Evolutionary conservation across 2,113 vertebrate genomes (phyloP).

Genomic region (Daphoenositta chrysoptera): DNA sequence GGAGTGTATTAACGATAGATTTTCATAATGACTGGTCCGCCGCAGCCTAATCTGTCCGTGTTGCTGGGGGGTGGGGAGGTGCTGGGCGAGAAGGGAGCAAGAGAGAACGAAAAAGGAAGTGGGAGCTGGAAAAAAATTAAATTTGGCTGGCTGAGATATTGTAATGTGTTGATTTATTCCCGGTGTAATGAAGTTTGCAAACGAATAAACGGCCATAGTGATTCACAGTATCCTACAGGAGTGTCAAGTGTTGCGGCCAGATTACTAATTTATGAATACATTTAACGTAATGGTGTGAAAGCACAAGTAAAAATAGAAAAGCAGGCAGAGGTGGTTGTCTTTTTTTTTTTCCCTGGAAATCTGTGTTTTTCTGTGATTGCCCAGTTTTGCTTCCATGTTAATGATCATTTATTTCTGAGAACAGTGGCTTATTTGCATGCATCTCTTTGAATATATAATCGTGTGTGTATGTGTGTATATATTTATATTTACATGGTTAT

Average conservation of each 20-base stretch:
- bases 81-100: background rate
- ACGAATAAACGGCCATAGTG: constrained; percentile 71
- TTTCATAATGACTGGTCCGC: constrained; percentile 86
- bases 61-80: constrained; percentile 52
- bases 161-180: constrained; percentile 76
- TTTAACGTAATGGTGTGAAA: constrained; percentile 74
- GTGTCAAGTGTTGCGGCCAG: constrained; percentile 72
- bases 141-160: constrained; percentile 69
- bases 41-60: constrained; percentile 72
- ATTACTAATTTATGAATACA: constrained; percentile 81
- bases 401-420: constrained; percentile 8
- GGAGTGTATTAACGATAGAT: constrained; percentile 93
- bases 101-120: constrained; percentile 43
- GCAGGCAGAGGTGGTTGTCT: background rate
- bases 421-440: background rate
- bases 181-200: constrained; percentile 78
- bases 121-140: constrained; percentile 57
- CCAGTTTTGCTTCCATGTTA: constrained; percentile 17
- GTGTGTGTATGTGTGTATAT: fast-evolving
- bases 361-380: background rate
- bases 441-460: background rate
- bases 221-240: constrained; percentile 73
- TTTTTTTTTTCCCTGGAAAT: background rate
- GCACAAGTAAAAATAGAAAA: constrained; percentile 74
- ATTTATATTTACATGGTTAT: background rate